Evolutionary conservation across 2,888 invertebrate genomes (phyloP).

Genomic region (Carpatolechia fugitivella): DNA sequence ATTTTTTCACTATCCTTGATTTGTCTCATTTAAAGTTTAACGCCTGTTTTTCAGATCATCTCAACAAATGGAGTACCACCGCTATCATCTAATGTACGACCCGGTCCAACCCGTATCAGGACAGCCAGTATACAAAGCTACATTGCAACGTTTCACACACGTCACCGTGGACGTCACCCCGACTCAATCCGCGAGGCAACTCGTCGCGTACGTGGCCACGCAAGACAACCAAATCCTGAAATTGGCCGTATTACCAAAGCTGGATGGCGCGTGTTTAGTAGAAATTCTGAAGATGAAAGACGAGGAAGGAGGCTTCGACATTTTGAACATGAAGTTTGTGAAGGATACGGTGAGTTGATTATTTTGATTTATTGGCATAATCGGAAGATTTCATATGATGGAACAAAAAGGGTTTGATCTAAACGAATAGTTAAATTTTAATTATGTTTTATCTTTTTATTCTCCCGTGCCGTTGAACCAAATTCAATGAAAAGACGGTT

Average conservation of each 20-base stretch:
- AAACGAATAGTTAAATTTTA: too few relatives aligned
- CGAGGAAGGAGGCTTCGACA: slow-evolving; percentile 71
- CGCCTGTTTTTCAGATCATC: slow-evolving; percentile 50
- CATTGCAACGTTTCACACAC: slow-evolving; percentile 85
- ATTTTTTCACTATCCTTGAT: too few relatives aligned
- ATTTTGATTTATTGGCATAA: too few relatives aligned
- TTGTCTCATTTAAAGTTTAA: too few relatives aligned
- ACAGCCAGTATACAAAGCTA: slow-evolving; percentile 84
- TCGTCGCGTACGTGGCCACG: slow-evolving; percentile 90
- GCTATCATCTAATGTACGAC: slow-evolving; percentile 93
- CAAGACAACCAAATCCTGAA: slow-evolving; percentile 88
- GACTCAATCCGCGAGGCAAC: slow-evolving; percentile 84
- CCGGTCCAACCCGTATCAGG: slow-evolving; percentile 87
- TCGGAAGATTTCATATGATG: too few relatives aligned
- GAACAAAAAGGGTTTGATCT: too few relatives aligned
- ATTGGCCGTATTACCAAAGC: slow-evolving; percentile 85
- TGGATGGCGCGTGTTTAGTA: slow-evolving; percentile 87
- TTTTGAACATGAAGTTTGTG: slow-evolving; percentile 86
- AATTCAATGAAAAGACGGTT: too few relatives aligned
- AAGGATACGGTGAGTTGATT: slow-evolving; percentile 83
- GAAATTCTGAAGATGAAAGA: slow-evolving; percentile 89
- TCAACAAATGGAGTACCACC: slow-evolving; percentile 81
- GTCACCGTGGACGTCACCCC: slow-evolving; percentile 90
- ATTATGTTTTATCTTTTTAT: too few relatives aligned
- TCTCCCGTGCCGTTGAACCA: too few relatives aligned